These are phyloP conservation scores for Dipus sagitta DNA, from an alignment of 2,797 vertebrate genomes.

Conservation along the genomic window DNA sequence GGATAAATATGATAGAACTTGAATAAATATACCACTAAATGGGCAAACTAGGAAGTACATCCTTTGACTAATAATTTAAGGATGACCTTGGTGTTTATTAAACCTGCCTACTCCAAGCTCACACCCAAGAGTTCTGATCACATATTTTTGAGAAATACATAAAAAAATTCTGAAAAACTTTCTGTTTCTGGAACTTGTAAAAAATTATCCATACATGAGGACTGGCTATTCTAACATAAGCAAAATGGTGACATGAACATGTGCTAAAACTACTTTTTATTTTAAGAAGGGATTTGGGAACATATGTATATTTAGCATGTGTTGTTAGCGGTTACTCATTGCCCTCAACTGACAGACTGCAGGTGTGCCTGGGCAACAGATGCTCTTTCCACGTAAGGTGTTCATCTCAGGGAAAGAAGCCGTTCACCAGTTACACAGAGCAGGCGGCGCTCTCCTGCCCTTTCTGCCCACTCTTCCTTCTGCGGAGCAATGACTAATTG, in stretches of 20 bases:
- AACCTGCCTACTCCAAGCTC: not conserved
- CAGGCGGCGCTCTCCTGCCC: slow-evolving; percentile 44
- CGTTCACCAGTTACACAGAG: slow-evolving; percentile 46
- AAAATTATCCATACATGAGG: not conserved
- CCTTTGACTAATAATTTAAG: not conserved
- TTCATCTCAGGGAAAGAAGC: slow-evolving; percentile 60
- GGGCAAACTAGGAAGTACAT: not conserved
- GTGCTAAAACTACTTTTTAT: not conserved
- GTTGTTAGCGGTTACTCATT: not conserved
- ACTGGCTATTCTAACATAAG: slow-evolving; percentile 2
- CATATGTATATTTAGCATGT: not conserved
- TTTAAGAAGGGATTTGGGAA: not conserved
- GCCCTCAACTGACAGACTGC: not conserved
- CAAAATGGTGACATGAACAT: slow-evolving; percentile 13
- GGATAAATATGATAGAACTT: slow-evolving; percentile 3
- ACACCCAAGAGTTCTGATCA: not conserved
- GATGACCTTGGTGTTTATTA: not conserved
- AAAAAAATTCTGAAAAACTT: not conserved
- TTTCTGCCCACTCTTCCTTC: not conserved
- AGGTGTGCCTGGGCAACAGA: slow-evolving; percentile 27
- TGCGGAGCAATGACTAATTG: slow-evolving; percentile 33
- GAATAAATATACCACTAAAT: not conserved
- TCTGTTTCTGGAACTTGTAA: not conserved
- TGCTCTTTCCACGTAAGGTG: slow-evolving; percentile 55
- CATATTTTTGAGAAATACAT: not conserved